Evolutionary conservation across 1,140 invertebrate genomes (phyloP).

Genomic region (Hirudo medicinalis): DNA sequence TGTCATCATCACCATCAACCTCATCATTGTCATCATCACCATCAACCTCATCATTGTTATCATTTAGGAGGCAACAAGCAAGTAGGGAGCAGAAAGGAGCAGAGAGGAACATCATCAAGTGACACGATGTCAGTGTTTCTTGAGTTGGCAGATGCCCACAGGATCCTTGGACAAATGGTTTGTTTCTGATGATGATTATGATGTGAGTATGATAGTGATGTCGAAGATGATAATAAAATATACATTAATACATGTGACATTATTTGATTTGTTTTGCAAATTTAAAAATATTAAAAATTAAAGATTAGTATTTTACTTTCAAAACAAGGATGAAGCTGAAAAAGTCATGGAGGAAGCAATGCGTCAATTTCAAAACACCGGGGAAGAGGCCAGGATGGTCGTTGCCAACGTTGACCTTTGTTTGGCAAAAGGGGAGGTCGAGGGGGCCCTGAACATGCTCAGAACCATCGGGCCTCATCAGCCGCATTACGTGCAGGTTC

Average conservation of each 20-base stretch:
- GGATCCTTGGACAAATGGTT: conserved; percentile 52
- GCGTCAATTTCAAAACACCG: conserved; percentile 57
- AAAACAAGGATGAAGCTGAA: conserved; percentile 55
- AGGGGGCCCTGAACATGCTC: conserved; percentile 64
- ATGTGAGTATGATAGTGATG: neutral
- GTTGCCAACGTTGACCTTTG: conserved; percentile 72
- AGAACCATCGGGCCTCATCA: conserved; percentile 62
- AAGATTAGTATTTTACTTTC: neutral
- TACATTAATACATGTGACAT: no score
- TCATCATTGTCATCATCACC: neutral
- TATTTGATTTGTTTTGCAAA: no score
- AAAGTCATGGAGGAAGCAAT: conserved; percentile 69
- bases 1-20: neutral
- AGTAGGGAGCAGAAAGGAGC: conserved; percentile 29
- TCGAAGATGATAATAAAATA: no score
- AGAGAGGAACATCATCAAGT: conserved; percentile 49
- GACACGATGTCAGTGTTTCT: conserved; percentile 75
- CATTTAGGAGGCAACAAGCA: neutral
- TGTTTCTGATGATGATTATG: neutral
- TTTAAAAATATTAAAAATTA: no score
- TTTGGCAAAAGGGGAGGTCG: conserved; percentile 63
- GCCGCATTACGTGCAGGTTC: conserved; percentile 17
- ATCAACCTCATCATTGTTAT: neutral
- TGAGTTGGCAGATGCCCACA: conserved; percentile 68
- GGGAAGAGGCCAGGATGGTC: conserved; percentile 67